Conservation (phyloP, 1,140 invertebrate species). For the Aphis gossypii region DNA sequence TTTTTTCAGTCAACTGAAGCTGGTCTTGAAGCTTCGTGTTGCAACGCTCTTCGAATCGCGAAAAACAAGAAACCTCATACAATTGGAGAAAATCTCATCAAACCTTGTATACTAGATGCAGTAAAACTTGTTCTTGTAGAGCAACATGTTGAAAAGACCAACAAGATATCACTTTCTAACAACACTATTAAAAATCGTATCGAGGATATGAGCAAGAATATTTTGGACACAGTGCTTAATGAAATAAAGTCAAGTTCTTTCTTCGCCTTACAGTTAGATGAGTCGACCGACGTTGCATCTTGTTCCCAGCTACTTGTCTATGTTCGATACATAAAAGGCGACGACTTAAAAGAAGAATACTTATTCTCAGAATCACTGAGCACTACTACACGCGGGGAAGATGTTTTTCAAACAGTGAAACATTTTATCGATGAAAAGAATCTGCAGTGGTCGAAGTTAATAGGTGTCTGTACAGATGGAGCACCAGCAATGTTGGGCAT, state of each 20-base stretch:
- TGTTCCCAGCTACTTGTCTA: slow-evolving; percentile 2
- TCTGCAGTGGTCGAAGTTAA: slow-evolving; percentile 44
- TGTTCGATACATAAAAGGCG: background rate
- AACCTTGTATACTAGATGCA: too few species aligned
- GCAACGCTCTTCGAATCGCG: slow-evolving; percentile 22
- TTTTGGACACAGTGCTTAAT: background rate
- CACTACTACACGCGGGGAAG: slow-evolving; percentile 36
- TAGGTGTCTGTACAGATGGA: slow-evolving; percentile 44
- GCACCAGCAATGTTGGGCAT: slow-evolving; percentile 44
- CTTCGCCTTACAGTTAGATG: background rate
- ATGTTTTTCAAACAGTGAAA: slow-evolving; percentile 41
- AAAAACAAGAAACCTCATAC: slow-evolving; percentile 57
- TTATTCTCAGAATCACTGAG: slow-evolving; percentile 35
- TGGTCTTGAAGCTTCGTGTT: background rate
- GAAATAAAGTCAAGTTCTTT: background rate
- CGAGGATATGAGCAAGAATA: slow-evolving; percentile 44
- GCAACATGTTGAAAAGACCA: too few species aligned
- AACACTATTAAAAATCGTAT: slow-evolving; percentile 56
- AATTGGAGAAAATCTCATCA: slow-evolving; percentile 47
- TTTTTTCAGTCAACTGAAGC: slow-evolving; percentile 40
- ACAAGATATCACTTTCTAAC: slow-evolving; percentile 45
- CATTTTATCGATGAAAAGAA: background rate
- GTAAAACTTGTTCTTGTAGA: too few species aligned
- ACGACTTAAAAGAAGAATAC: slow-evolving; percentile 54
- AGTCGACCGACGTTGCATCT: background rate